A percentile compares a stretch with the other conserved stretches of the same genome.
These are phyloP conservation scores for Protobothrops mucrosquamatus DNA, from an alignment of 2,113 vertebrate species.

Conservation along the genomic window DNA sequence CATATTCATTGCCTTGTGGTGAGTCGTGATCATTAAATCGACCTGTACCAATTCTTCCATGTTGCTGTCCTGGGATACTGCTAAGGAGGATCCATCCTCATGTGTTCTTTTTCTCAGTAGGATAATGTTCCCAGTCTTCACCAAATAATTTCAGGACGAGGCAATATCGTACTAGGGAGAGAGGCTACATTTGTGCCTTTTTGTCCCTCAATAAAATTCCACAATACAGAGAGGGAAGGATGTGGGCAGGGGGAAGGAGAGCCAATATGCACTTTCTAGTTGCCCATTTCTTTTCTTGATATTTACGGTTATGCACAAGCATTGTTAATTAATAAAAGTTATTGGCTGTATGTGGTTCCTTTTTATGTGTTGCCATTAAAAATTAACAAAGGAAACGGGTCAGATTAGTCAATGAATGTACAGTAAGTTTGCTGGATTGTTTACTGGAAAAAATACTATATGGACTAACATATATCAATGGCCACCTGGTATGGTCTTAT, in stretches of 20 bases:
- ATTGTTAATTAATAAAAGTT: background rate
- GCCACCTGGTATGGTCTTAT: background rate
- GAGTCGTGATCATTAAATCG: background rate
- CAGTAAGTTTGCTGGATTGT: background rate
- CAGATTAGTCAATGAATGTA: background rate
- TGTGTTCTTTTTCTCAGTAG: background rate
- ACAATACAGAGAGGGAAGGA: background rate
- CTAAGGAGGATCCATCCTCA: background rate
- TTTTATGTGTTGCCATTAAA: background rate
- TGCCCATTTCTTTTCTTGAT: background rate
- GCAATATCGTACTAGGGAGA: background rate
- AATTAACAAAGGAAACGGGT: background rate
- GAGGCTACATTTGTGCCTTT: background rate
- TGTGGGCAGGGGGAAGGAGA: accelerated
- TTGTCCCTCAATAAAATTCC: background rate
- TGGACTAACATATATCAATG: background rate
- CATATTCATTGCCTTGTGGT: background rate
- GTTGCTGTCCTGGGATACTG: background rate
- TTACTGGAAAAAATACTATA: background rate
- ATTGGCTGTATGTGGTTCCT: background rate
- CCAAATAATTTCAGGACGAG: background rate
- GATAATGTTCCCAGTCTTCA: background rate
- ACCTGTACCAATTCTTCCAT: background rate
- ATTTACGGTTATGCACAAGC: background rate
- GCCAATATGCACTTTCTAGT: background rate